Conservation (phyloP, 1,140 invertebrate species). For the Chrysoperla carnea region DNA sequence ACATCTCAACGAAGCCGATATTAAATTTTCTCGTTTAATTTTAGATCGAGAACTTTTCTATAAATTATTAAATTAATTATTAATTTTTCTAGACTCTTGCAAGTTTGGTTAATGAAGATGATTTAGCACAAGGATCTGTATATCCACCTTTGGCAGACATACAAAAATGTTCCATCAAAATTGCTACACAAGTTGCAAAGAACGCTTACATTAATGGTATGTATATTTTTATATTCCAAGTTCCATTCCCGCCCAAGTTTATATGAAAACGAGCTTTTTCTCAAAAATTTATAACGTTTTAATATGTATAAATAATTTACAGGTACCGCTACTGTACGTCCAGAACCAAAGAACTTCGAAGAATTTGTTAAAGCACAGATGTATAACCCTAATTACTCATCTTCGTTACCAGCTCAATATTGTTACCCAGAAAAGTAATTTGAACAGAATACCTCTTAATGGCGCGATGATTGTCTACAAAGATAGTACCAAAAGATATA, state of each 20-base stretch:
- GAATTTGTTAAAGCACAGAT: conserved; percentile 65
- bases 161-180: conserved; percentile 70
- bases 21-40: too few species aligned
- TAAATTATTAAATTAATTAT: too few species aligned
- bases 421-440: conserved; percentile 32
- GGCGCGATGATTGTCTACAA: too few species aligned
- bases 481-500: too few species aligned
- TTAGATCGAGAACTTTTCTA: too few species aligned
- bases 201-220: conserved; percentile 76
- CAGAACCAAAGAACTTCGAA: conserved; percentile 55
- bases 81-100: conserved; percentile 45
- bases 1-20: too few species aligned
- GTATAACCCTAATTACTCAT: conserved; percentile 54
- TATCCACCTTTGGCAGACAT: conserved; percentile 89
- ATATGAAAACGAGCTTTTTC: not conserved
- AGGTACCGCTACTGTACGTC: conserved; percentile 59
- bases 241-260: too few species aligned
- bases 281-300: not conserved
- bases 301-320: conserved; percentile 10
- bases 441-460: too few species aligned
- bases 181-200: conserved; percentile 69
- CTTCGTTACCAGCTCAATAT: conserved; percentile 47
- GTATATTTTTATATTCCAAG: conserved; percentile 5
- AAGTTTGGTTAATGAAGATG: conserved; percentile 61
- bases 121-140: conserved; percentile 74